Conservation (phyloP, 1,140 invertebrate genomes). For the Brachionus sp. region DNA sequence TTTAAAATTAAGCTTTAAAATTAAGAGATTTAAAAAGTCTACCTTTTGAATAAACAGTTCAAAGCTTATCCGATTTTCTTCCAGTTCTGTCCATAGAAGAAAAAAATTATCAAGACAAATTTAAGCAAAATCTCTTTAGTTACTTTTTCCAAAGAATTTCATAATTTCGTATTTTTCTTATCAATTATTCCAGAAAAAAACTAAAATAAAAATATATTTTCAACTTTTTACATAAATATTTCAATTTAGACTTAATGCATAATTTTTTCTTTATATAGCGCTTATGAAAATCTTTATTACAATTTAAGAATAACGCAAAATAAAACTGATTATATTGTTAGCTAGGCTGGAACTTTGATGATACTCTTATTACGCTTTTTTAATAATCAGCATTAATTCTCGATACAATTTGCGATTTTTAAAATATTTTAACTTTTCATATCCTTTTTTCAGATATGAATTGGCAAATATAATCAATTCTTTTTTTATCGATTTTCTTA, state of each 20-base stretch:
- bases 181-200: slow-evolving; percentile 28
- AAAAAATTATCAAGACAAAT: neutral
- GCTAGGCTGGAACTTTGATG: neutral
- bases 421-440: neutral
- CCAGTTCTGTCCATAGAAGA: neutral
- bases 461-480: neutral
- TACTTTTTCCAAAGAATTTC: slow-evolving; percentile 34
- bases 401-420: neutral
- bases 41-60: slow-evolving; percentile 29
- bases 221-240: slow-evolving; percentile 14
- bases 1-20: neutral
- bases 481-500: neutral
- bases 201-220: slow-evolving; percentile 6
- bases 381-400: neutral
- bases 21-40: neutral
- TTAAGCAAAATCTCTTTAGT: neutral
- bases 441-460: neutral
- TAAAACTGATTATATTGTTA: slow-evolving; percentile 11
- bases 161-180: slow-evolving; percentile 11
- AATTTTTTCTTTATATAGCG: neutral
- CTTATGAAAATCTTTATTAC: neutral
- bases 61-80: slow-evolving; percentile 2
- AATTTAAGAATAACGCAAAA: neutral
- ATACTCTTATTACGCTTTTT: neutral
- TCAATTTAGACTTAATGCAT: neutral